Base-by-base conservation (phyloP, 2,113 vertebrate species). In the Arizona elegans region DNA sequence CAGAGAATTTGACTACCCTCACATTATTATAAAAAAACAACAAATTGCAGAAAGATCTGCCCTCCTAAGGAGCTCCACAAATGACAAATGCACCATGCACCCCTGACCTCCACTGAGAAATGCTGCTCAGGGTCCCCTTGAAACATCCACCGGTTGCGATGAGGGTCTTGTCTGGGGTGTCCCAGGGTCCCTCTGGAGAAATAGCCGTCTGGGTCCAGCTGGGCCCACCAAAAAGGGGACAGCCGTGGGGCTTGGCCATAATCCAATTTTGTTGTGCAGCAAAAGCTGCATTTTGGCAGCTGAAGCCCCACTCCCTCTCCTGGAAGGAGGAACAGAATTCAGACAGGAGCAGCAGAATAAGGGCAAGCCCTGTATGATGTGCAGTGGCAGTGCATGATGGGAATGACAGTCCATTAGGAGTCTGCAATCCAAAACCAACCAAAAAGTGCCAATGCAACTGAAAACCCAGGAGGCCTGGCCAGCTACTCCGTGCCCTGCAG, bases 401-500 rank as follows among this genome's bases (percentile, higher is more conserved):
- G 95, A 94, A 90, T 91, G 88, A 93, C 89, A 93, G 95, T 95
- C 93, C 90, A 12, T 47, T 89, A 93, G 92, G 90, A 17, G 55
- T 81, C 92, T 55, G n/a, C 93, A 55, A 0, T 62, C 19, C 24
- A 8, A 75, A 91, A 92, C 94, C 5, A 47, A 23, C 24, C 91
- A 93, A 96, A 96, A 96, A 97, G 98, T 98, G 97, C 98, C 98
- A 98, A 98, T 97, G 89, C 95, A 96, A 96, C 93, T 70, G 91
- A 94, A 54, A 81, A 93, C 43, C 26, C 33, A 8, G 87, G 92
- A 12, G 87, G 91, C 93, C 0, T 29, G 6, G 91, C 94, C 75
- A 33, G 92, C 98, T 97, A 99, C 3, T 97, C 98, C 24, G 12
- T 13, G 3, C 98, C 98, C 94, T 98, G 98, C 87, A 99, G 97